Base-by-base conservation (phyloP, 2,797 vertebrate species). In the Percopsis omiscomaycus region DNA sequence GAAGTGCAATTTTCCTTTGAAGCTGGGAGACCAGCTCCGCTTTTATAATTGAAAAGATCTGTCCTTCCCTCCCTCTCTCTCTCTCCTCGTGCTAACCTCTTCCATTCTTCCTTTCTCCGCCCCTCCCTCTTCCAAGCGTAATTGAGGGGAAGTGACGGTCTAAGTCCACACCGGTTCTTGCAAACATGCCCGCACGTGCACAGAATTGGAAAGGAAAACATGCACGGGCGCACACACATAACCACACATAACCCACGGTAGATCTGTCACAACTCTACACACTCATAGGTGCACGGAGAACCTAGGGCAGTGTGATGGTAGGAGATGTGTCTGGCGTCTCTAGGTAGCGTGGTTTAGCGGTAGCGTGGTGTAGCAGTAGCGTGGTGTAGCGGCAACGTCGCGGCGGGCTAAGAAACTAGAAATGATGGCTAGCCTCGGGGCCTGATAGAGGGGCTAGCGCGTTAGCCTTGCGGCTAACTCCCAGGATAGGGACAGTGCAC, bases 101-200 rank as follows among this genome's bases (percentile, higher is more conserved):
- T 73, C 37, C n/a, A 16, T n/a, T 29, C 29, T 9, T 72, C 51
- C 61, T 66, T 56, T 14, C 28, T 14, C 11, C 9, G 4, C 14
- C 30, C 49, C 11, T 12, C 11, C 48, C 10, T 27, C 59, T 15
- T 48, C 15, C 15, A 71, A 78, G 81, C 62, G 71, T 86, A 89
- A 89, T 88, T 87, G 81, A 88, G 80, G 70, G 72, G 82, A 89
- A 90, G 79, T 71, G 79, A 89, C 84, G 54, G 74, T 86, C 80
- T 71, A 60, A 69, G 56, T 68, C 22, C 22, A 22, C 22, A 22
- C 22, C 22, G 22, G 22, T 22, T 22, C 22, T 22, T 22, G 22
- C 22, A 22, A 22, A 22, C 22, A 64, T 60, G 57, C 62, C 68
- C 66, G 73, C 69, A 82, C 72, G 30, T 82, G 84, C 74, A 77